These are phyloP conservation scores for Orientallactaga bullata DNA, from an alignment of 2,113 vertebrate species.

Conservation along the genomic window DNA sequence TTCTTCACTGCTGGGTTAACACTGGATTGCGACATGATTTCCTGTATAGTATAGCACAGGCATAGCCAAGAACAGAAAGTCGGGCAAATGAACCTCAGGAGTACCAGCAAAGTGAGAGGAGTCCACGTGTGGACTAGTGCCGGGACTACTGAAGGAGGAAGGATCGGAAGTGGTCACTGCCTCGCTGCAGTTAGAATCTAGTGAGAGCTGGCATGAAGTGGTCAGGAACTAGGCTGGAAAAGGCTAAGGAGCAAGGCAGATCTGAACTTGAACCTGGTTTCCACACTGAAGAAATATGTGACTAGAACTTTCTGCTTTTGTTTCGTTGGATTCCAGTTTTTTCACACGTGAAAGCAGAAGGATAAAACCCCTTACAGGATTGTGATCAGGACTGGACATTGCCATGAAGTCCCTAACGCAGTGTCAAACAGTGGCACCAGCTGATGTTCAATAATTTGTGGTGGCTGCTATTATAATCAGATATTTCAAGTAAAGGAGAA, in stretches of 20 bases:
- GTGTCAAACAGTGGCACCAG: background rate
- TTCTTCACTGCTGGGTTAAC: background rate
- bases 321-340: background rate
- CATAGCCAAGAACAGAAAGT: background rate
- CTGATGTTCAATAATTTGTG: background rate
- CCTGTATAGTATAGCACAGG: background rate
- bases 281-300: background rate
- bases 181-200: no score
- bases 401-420: background rate
- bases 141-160: no score
- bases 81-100: background rate
- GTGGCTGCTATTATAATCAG: background rate
- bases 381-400: background rate
- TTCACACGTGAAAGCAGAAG: background rate
- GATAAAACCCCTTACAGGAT: background rate
- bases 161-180: background rate
- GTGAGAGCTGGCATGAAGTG: background rate
- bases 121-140: no score
- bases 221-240: background rate
- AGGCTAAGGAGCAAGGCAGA: background rate
- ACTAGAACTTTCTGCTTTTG: background rate
- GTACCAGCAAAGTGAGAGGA: background rate
- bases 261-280: background rate
- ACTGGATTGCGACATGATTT: background rate
- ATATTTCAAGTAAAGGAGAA: conserved; percentile 1